Conservation (phyloP, 2,797 vertebrate species). For the Lepilemur ruficaudatus region DNA sequence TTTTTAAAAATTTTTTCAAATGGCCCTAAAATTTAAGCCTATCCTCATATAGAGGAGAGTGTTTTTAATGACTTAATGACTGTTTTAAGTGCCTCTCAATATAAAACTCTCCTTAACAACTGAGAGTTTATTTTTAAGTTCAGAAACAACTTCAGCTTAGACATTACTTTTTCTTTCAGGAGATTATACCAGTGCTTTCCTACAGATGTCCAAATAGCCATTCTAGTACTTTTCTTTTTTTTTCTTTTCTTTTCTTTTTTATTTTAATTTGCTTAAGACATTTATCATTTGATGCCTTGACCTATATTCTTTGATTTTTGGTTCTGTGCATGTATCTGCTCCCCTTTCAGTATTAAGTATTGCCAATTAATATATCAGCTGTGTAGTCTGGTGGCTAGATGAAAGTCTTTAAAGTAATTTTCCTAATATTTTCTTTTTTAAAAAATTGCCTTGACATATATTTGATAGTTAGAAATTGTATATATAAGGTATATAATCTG, state of each 20-base stretch:
- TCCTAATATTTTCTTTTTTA: neutral
- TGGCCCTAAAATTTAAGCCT: neutral
- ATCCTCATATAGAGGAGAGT: neutral
- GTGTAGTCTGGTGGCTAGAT: neutral
- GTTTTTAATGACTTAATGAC: neutral
- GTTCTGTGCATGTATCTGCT: neutral
- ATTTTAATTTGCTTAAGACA: neutral
- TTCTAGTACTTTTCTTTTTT: neutral
- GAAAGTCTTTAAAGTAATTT: conserved; percentile 11
- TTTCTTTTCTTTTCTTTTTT: neutral
- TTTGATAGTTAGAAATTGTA: neutral
- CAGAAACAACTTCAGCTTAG: conserved; percentile 39
- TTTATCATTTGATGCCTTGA: neutral
- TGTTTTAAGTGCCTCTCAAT: neutral
- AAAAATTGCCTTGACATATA: neutral
- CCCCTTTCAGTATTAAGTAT: neutral
- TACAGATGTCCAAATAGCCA: neutral
- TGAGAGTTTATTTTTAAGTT: neutral
- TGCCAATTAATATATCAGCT: neutral
- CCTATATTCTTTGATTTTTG: neutral
- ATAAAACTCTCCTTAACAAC: neutral
- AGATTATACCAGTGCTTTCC: neutral
- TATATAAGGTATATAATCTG: neutral
- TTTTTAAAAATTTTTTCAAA: neutral
- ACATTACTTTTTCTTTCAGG: neutral